Percentiles rank a stretch among this genome's conserved stretches.
Evolutionary conservation across 2,888 invertebrate genomes (phyloP).

Genomic region (Zeuzera pyrina): DNA sequence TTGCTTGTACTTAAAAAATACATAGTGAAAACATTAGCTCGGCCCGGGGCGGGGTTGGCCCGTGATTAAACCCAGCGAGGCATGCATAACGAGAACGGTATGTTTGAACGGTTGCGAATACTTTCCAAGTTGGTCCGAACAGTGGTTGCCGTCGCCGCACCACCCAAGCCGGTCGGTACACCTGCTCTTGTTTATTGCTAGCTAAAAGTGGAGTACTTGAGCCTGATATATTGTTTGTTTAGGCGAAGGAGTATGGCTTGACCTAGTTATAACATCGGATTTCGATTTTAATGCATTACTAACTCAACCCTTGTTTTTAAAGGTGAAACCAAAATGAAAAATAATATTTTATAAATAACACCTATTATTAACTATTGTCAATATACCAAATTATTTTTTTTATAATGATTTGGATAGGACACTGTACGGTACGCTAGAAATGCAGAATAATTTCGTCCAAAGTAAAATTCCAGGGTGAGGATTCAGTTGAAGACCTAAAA

Average conservation of each 20-base stretch:
- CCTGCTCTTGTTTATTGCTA: slow-evolving; percentile 58
- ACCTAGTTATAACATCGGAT: slow-evolving; percentile 50
- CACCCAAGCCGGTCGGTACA: too few relatives aligned
- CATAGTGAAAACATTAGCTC: slow-evolving; percentile 65
- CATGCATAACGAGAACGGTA: slow-evolving; percentile 65
- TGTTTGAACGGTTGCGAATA: slow-evolving; percentile 67
- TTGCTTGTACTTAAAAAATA: slow-evolving; percentile 60
- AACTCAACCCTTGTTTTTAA: too few relatives aligned
- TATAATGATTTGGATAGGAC: too few relatives aligned
- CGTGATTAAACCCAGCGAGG: slow-evolving; percentile 68
- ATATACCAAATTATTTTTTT: too few relatives aligned
- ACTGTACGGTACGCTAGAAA: too few relatives aligned
- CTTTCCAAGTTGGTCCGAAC: slow-evolving; percentile 45
- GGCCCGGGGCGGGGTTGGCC: slow-evolving; percentile 50
- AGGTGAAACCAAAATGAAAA: too few relatives aligned
- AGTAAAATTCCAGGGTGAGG: too few relatives aligned
- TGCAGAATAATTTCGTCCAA: too few relatives aligned
- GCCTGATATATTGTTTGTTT: slow-evolving; percentile 51
- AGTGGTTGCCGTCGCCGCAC: slow-evolving; percentile 39
- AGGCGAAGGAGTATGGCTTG: slow-evolving; percentile 36
- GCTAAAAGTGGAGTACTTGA: slow-evolving; percentile 40
- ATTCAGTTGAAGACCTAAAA: too few relatives aligned
- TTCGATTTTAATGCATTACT: too few relatives aligned
- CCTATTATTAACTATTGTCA: too few relatives aligned
- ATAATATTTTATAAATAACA: too few relatives aligned